Conservation (phyloP, 2,113 vertebrate genomes). For the Leucopsar rothschildi region DNA sequence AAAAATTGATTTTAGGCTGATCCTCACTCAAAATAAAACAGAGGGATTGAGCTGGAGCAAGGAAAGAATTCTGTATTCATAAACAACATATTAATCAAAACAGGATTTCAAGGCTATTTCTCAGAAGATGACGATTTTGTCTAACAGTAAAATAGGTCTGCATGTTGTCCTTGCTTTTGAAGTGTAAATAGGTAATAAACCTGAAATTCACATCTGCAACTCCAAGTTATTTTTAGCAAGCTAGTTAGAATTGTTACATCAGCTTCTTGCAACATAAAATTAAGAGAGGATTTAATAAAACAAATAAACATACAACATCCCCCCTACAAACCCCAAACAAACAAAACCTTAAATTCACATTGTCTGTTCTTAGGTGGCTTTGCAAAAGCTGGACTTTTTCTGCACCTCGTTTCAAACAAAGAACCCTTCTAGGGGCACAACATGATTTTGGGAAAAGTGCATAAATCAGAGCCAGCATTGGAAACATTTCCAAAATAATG, state of each 20-base stretch:
- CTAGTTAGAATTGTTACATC: background rate
- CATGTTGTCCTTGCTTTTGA: slow-evolving; percentile 33
- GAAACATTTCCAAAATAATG: background rate
- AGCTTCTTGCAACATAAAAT: background rate
- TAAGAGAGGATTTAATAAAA: background rate
- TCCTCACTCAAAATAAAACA: background rate
- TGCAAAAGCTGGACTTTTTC: background rate
- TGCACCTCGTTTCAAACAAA: background rate
- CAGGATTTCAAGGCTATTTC: background rate
- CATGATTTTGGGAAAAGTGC: background rate
- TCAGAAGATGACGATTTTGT: background rate
- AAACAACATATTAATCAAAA: background rate
- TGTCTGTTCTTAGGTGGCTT: background rate
- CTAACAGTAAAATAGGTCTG: slow-evolving; percentile 7
- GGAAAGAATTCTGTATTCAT: background rate
- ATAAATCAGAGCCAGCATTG: background rate
- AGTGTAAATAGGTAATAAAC: slow-evolving; percentile 43
- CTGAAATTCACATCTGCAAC: background rate
- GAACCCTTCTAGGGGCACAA: background rate
- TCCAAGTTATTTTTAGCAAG: slow-evolving; percentile 22
- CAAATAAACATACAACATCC: background rate
- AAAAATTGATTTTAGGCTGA: background rate
- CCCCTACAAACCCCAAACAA: background rate
- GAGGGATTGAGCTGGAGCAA: background rate
- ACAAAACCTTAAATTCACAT: background rate